These are phyloP conservation scores for Acanthurus tractus DNA, from an alignment of 2,797 vertebrate genomes.

Conservation along the genomic window DNA sequence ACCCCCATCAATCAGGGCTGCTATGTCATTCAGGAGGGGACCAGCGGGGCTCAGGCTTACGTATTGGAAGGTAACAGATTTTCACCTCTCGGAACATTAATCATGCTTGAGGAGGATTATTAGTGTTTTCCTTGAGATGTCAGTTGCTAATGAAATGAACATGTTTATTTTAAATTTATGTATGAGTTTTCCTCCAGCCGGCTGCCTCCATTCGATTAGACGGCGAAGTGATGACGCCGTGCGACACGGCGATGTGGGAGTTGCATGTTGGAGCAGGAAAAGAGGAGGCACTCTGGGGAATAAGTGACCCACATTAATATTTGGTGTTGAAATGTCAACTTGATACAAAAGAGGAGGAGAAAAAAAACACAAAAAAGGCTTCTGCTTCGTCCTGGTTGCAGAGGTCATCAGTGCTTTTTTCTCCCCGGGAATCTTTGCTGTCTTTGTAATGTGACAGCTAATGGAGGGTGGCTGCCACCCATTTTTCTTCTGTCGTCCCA, in stretches of 20 bases:
- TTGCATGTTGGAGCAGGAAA: conserved; percentile 27
- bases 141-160: conserved; percentile 29
- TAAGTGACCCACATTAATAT: conserved; percentile 25
- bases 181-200: conserved; percentile 14
- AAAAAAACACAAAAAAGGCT: background rate
- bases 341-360: conserved; percentile 15
- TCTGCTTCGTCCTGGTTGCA: background rate
- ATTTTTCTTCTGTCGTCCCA: conserved; percentile 15
- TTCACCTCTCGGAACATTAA: conserved; percentile 25
- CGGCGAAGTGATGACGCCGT: conserved; percentile 26
- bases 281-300: conserved; percentile 20
- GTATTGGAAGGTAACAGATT: conserved; percentile 83
- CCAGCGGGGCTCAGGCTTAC: conserved; percentile 80
- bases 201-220: conserved; percentile 16
- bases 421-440: conserved; percentile 40
- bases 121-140: conserved; percentile 27
- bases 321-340: conserved; percentile 49
- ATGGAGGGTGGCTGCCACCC: conserved; percentile 21
- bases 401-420: conserved; percentile 31
- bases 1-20: conserved; percentile 76
- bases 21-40: conserved; percentile 82
- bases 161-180: conserved; percentile 6
- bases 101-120: conserved; percentile 23
- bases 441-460: conserved; percentile 42
- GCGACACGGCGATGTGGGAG: conserved; percentile 26